Conservation (phyloP, 2,888 invertebrate species). For the Spilarctia lutea region DNA sequence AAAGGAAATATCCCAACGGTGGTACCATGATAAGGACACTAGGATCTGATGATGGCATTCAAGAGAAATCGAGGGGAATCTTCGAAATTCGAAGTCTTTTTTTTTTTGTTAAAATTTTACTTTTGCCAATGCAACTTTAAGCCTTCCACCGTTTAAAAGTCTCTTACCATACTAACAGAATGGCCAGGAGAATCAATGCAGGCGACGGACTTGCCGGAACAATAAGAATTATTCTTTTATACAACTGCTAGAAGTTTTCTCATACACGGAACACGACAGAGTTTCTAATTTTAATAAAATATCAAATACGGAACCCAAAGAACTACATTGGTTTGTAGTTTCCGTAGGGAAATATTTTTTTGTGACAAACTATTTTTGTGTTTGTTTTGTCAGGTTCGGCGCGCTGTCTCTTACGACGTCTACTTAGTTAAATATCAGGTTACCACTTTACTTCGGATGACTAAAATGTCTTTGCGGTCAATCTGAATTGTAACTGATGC, state of each 20-base stretch:
- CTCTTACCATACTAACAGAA: too few relatives aligned
- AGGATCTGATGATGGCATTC: too few relatives aligned
- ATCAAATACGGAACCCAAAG: background rate
- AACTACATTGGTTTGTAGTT: slow-evolving; percentile 24
- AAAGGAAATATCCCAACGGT: too few relatives aligned
- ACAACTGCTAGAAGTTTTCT: background rate
- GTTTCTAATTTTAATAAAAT: background rate
- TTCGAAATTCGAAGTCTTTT: too few relatives aligned
- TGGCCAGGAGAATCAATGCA: too few relatives aligned
- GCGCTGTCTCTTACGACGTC: slow-evolving; percentile 64
- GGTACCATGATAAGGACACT: too few relatives aligned
- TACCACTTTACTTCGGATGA: slow-evolving; percentile 66
- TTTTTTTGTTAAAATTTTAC: too few relatives aligned
- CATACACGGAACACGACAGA: background rate
- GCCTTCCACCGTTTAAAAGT: too few relatives aligned
- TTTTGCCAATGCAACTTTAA: too few relatives aligned
- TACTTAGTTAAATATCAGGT: slow-evolving; percentile 76
- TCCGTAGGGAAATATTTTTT: slow-evolving; percentile 59
- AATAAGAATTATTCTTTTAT: background rate
- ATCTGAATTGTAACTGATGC: slow-evolving; percentile 34
- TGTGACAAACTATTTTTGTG: slow-evolving; percentile 65
- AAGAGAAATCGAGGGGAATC: too few relatives aligned
- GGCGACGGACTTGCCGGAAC: too few relatives aligned
- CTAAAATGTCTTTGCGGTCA: slow-evolving; percentile 45
- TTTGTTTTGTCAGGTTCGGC: slow-evolving; percentile 82